A percentile compares a stretch with the other conserved stretches of the same genome.
Conservation (phyloP, 2,888 invertebrate genomes). For the Loripinus fragilis region DNA sequence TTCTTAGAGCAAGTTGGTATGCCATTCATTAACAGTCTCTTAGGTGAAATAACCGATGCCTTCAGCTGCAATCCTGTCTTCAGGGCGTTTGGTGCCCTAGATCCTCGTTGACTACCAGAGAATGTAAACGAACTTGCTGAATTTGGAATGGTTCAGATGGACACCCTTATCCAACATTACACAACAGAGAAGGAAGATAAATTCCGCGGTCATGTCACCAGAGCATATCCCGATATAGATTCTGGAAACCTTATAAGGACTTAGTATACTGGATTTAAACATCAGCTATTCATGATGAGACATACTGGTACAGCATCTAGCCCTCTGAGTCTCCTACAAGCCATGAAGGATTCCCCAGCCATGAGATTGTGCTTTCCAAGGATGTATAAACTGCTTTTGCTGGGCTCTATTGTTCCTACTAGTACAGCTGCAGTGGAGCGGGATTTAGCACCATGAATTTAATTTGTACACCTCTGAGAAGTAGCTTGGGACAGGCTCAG, state of each 20-base stretch:
- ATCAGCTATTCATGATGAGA: slow-evolving; percentile 18
- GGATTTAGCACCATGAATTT: neutral
- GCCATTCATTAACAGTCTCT: too few species aligned
- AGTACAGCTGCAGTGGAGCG: neutral
- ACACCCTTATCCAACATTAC: slow-evolving; percentile 29
- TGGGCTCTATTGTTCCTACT: neutral
- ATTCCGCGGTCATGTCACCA: slow-evolving; percentile 30
- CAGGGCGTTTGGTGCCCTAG: neutral
- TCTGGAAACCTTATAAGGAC: slow-evolving; percentile 15
- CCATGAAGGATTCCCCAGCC: neutral
- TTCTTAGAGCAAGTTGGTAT: slow-evolving; percentile 23
- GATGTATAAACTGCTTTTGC: neutral
- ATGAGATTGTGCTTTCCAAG: neutral
- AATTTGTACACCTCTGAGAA: slow-evolving; percentile 6
- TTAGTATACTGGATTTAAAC: slow-evolving; percentile 39
- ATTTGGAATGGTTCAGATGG: slow-evolving; percentile 17
- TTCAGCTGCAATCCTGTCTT: slow-evolving; percentile 9
- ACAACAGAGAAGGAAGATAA: slow-evolving; percentile 23
- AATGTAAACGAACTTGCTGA: neutral
- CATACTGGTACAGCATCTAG: neutral
- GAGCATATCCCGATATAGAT: slow-evolving; percentile 29
- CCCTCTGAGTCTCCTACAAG: neutral
- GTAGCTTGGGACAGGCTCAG: neutral
- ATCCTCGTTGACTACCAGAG: slow-evolving; percentile 7
- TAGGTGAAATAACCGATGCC: too few species aligned